phyloP scores from a whole-genome alignment of 64 coral and sea anemone species.

The Platygyra sinensis region DNA sequence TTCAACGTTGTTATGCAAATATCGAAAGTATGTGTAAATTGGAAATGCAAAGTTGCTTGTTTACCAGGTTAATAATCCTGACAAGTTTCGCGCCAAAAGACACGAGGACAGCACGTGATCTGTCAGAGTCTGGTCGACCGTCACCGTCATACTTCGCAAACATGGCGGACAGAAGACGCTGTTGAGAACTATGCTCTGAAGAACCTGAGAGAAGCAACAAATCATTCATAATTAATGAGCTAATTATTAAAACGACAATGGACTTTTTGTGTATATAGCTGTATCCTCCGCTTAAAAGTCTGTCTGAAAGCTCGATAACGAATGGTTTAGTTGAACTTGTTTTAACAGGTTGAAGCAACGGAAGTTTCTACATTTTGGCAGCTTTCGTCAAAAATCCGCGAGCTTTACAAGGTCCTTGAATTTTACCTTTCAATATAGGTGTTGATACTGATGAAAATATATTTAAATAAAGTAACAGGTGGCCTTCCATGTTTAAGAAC shows the following conservation, averaged over 20 bases:
- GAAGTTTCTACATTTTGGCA: background rate
- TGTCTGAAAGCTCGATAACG: background rate
- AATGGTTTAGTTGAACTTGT: background rate
- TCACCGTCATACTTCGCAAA: slow-evolving; percentile 56
- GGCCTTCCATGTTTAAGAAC: too few species aligned
- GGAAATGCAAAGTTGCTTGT: background rate
- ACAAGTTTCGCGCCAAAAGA: slow-evolving; percentile 75
- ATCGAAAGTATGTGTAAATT: background rate
- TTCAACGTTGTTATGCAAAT: background rate
- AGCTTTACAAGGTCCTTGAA: background rate
- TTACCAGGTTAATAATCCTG: slow-evolving; percentile 63
- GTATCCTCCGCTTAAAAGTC: background rate
- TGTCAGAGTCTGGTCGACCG: background rate
- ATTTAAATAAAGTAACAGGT: too few species aligned
- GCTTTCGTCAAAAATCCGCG: background rate
- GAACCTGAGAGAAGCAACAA: background rate
- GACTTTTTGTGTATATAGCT: background rate
- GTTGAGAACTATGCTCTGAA: background rate
- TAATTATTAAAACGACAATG: background rate
- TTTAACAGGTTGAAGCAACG: background rate
- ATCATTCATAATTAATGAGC: background rate
- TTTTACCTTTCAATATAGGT: background rate
- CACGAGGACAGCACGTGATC: slow-evolving; percentile 47
- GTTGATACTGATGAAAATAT: too few species aligned
- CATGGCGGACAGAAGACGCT: slow-evolving; percentile 16